Evolutionary conservation across 2,888 invertebrate genomes (phyloP).

Genomic region (Andrena bicolor): DNA sequence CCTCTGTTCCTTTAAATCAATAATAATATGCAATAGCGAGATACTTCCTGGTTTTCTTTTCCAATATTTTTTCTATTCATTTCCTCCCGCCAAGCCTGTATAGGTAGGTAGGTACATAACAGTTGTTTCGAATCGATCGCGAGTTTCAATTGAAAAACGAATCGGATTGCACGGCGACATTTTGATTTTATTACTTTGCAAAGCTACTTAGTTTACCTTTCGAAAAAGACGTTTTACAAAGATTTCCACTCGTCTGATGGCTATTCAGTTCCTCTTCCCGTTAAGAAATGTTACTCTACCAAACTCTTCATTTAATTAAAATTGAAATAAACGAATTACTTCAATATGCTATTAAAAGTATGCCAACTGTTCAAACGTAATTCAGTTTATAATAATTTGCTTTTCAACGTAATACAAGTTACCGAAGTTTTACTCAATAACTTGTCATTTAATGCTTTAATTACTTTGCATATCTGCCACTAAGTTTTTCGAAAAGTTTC

Average conservation of each 20-base stretch:
- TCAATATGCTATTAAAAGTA: too few relatives aligned
- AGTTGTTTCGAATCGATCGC: constrained; percentile 13
- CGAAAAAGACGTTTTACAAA: background rate
- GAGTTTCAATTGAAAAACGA: background rate
- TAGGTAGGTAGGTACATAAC: background rate
- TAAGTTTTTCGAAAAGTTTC: too few relatives aligned
- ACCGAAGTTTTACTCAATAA: background rate
- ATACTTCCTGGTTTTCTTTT: constrained; percentile 1
- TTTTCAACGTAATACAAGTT: background rate
- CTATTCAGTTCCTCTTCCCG: too few relatives aligned
- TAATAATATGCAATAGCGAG: constrained; percentile 17
- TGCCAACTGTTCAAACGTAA: too few relatives aligned
- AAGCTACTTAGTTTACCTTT: background rate
- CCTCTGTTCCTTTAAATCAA: background rate
- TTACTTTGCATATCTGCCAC: background rate
- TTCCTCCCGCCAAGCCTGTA: background rate
- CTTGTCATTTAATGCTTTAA: background rate
- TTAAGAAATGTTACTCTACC: too few relatives aligned
- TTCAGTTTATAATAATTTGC: too few relatives aligned
- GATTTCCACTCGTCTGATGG: too few relatives aligned
- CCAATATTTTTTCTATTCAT: background rate
- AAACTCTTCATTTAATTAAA: too few relatives aligned
- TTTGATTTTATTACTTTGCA: background rate
- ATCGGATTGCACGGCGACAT: background rate
- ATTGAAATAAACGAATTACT: too few relatives aligned